Conservation (phyloP, 1,140 invertebrate species). For the Drosophila sucinea region DNA sequence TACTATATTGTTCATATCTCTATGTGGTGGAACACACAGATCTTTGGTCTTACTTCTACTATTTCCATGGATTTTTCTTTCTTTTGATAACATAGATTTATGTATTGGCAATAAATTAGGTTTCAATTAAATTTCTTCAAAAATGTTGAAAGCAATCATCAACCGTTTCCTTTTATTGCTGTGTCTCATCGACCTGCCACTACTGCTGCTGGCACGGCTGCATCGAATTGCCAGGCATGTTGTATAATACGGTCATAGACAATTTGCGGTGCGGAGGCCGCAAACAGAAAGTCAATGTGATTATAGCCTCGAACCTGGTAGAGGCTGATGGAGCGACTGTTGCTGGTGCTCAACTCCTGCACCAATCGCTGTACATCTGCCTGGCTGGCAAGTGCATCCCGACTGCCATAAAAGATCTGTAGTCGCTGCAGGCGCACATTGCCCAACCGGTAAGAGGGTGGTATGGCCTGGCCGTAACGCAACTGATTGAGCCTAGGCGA, state of each 20-base stretch:
- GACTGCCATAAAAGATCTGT: slow-evolving; percentile 64
- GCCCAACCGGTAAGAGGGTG: slow-evolving; percentile 60
- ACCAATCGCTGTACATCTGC: slow-evolving; percentile 56
- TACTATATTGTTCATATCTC: background rate
- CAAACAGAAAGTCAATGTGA: slow-evolving; percentile 76
- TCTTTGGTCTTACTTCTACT: background rate
- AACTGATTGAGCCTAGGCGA: slow-evolving; percentile 48
- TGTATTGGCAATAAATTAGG: slow-evolving; percentile 9
- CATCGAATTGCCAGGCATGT: slow-evolving; percentile 47
- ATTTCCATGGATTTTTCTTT: background rate
- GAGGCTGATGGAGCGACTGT: slow-evolving; percentile 47
- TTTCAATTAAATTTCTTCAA: slow-evolving; percentile 2
- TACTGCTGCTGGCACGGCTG: slow-evolving; percentile 1
- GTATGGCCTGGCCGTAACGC: slow-evolving; percentile 55
- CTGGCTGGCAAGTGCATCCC: slow-evolving; percentile 56
- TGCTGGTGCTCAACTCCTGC: slow-evolving; percentile 49
- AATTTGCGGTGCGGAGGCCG: slow-evolving; percentile 48
- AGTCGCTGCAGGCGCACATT: slow-evolving; percentile 65
- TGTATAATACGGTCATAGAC: slow-evolving; percentile 70
- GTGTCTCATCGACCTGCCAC: too few relatives aligned
- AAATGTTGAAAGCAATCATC: slow-evolving; percentile 8
- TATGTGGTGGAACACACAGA: background rate
- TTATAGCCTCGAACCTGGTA: slow-evolving; percentile 69
- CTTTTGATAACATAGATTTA: slow-evolving; percentile 4
- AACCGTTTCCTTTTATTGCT: background rate